Base-by-base conservation (phyloP, 1,140 invertebrate genomes). In the Drosophila cardini region DNA sequence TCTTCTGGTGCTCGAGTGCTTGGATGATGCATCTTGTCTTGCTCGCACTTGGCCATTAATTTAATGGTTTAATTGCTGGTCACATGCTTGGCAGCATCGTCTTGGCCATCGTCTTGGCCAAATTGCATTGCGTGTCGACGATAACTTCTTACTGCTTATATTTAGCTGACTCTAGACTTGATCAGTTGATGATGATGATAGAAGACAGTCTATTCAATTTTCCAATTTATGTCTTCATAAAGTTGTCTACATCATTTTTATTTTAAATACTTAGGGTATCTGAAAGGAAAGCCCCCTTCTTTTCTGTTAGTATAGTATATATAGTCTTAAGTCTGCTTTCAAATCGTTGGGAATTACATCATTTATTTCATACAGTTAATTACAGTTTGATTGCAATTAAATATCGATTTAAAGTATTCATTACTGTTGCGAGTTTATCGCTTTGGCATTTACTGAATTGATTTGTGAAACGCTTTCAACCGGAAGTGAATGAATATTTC, bases 141-240 rank as follows among this genome's bases (percentile, higher is more conserved):
- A 81, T 85, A 55, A 56, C 53, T 89, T 89, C 78, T 80, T 68
- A 56, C 53, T 89, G 83, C 80, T 80, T 68, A 70, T 74, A 80
- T 80, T 75, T 69, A 84, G 65, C 65, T 62, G 60, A 3, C 21
- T 52, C n/a, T 34, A 1, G 1, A 11, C 11, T 52, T 77, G 79
- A 87, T 87, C 83, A 62, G 76, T 63, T 70, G 61, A 69, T 70
- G 45, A 70, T 68, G 62, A 53, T 77, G 79, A 76, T 26, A 26
- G 62, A 65, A 53, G 76, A 75, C 75, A 70, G 70, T 80, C 71
- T 82, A 71, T 86, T 76, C 82, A 86, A 86, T 86, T 86, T 86
- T 76, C 84, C 82, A 89, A 89, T 89, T 89, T 89, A 89, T 89
- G 84, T 89, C 84, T 89, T 89, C 80, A 89, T 89, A 89, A 89